Conservation (phyloP, 2,113 vertebrate species). For the Cnemophilus loriae region DNA sequence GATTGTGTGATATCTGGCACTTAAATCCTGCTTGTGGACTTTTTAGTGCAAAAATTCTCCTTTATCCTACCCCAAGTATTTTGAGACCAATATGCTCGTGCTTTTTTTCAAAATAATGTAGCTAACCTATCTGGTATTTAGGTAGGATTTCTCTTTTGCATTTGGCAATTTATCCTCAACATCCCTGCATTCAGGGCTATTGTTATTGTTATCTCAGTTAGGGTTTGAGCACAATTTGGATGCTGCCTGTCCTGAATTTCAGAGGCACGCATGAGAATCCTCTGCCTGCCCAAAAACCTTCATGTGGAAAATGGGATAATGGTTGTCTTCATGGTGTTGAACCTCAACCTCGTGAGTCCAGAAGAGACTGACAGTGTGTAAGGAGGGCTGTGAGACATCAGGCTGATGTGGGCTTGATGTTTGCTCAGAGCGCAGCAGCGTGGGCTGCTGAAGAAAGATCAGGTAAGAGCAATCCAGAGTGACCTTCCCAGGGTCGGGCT, state of each 20-base stretch:
- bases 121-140: neutral
- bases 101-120: neutral
- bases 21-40: neutral
- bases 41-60: neutral
- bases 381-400: neutral
- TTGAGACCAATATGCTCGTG: neutral
- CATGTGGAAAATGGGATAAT: neutral
- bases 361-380: neutral
- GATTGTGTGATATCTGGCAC: neutral
- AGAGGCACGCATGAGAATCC: neutral
- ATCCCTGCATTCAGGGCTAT: neutral
- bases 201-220: neutral
- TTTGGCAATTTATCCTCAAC: neutral
- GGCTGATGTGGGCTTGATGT: neutral
- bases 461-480: neutral
- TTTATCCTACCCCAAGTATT: neutral
- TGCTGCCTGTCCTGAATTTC: neutral
- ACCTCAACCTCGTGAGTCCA: neutral
- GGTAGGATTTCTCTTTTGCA: neutral
- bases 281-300: neutral
- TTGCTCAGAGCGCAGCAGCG: neutral
- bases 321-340: neutral
- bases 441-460: neutral
- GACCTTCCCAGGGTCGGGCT: neutral
- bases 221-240: neutral